Evolutionary conservation across 2,888 invertebrate species (phyloP).

Genomic region (Diaphora mendica): DNA sequence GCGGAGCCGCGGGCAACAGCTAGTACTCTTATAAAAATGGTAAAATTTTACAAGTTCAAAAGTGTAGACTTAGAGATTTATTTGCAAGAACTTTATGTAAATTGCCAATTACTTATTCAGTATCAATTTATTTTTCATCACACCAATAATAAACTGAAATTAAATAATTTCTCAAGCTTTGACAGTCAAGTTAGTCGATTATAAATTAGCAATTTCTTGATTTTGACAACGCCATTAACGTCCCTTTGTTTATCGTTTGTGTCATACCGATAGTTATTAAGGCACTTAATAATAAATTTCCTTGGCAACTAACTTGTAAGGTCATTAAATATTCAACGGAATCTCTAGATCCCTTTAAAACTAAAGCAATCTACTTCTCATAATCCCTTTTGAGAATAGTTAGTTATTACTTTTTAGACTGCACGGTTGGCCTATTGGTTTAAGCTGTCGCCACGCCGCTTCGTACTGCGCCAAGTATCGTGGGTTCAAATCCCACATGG

Average conservation of each 20-base stretch:
- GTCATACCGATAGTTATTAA: neutral
- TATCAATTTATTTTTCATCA: neutral
- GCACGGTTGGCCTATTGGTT: too few relatives aligned
- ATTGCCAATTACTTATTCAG: neutral
- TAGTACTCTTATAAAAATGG: neutral
- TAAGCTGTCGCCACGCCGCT: too few relatives aligned
- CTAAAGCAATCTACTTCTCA: slow-evolving; percentile 9
- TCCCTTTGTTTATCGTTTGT: neutral
- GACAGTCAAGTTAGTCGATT: neutral
- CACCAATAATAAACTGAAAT: neutral
- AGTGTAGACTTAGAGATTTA: too few relatives aligned
- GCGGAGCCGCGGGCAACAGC: too few relatives aligned
- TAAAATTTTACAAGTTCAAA: too few relatives aligned
- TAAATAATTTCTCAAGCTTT: neutral
- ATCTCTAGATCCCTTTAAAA: slow-evolving; percentile 17
- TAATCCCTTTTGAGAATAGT: slow-evolving; percentile 7
- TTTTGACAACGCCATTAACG: neutral
- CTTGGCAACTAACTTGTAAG: slow-evolving; percentile 25
- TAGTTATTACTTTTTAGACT: neutral
- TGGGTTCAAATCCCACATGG: too few relatives aligned
- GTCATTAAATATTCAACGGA: slow-evolving; percentile 24
- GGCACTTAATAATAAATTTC: slow-evolving; percentile 5
- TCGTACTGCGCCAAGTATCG: too few relatives aligned
- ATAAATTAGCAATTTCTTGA: neutral
- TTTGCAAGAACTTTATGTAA: too few relatives aligned